These are phyloP conservation scores for Sternarchorhynchus goeldii DNA, from an alignment of 2,797 vertebrate species.

Conservation along the genomic window DNA sequence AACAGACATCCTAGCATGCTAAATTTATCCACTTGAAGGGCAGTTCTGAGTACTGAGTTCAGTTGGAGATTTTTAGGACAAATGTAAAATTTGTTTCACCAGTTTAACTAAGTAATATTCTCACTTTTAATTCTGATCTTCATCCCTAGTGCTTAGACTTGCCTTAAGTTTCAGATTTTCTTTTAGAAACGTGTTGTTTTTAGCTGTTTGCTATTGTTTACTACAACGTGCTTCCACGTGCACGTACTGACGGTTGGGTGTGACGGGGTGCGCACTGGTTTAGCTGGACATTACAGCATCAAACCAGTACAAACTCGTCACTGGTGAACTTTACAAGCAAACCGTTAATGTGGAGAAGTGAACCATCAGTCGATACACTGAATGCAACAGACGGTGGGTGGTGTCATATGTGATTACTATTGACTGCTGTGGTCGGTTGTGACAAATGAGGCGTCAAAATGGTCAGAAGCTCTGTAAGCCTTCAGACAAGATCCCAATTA, in stretches of 20 bases:
- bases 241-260: no score
- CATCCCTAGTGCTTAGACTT: conserved; percentile 37
- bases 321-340: not conserved
- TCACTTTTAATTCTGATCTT: not conserved
- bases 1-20: not conserved
- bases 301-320: not conserved
- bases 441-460: conserved; percentile 2
- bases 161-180: conserved; percentile 53
- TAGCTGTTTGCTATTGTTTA: not conserved
- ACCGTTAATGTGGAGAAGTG: conserved; percentile 4
- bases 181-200: conserved; percentile 15
- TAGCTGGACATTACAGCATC: not conserved
- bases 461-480: not conserved
- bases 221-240: no score
- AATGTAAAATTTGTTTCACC: no score
- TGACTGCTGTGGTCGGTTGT: not conserved
- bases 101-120: no score
- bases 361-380: conserved; percentile 5
- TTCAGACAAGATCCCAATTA: not conserved
- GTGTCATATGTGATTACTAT: conserved; percentile 10
- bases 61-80: no score
- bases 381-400: not conserved
- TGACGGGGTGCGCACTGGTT: not conserved
- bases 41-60: not conserved
- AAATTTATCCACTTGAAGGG: not conserved